A percentile compares a stretch with the other conserved stretches of the same genome.
Evolutionary conservation across 2,888 invertebrate genomes (phyloP).

Genomic region (Saturnia pavonia): DNA sequence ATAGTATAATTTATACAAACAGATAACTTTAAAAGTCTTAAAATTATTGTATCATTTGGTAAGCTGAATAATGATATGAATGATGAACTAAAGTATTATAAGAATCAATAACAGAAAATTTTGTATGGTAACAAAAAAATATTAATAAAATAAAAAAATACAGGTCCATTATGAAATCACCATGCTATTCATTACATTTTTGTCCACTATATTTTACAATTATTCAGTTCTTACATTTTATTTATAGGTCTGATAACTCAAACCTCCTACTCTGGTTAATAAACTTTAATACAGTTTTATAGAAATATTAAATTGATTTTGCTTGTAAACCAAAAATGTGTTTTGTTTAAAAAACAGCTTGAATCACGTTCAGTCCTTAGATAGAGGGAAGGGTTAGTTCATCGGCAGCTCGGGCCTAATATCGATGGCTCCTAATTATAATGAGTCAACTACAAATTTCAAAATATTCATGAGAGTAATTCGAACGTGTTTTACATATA

Average conservation of each 20-base stretch:
- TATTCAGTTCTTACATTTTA: no score
- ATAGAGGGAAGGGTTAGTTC: constrained; percentile 61
- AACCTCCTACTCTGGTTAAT: no score
- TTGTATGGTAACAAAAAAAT: not conserved
- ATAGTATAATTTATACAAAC: not conserved
- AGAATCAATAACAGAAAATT: not conserved
- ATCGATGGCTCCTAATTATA: not conserved
- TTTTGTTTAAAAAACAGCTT: constrained; percentile 11
- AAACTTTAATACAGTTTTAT: no score
- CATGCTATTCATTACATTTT: no score
- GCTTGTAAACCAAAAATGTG: not conserved
- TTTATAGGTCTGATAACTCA: no score
- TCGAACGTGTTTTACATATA: not conserved
- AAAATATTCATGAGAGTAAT: not conserved
- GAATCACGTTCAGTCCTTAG: constrained; percentile 58
- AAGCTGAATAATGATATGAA: not conserved
- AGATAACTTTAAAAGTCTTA: not conserved
- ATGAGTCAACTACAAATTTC: not conserved
- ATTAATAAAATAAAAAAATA: no score
- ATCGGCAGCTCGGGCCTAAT: constrained; percentile 52
- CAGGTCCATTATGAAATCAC: no score
- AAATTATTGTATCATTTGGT: not conserved
- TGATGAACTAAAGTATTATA: not conserved
- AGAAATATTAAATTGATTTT: no score
- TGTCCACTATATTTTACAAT: no score